phyloP scores from a whole-genome alignment of 2,888 invertebrate genomes.

The Parapristionchus giblindavisi region DNA sequence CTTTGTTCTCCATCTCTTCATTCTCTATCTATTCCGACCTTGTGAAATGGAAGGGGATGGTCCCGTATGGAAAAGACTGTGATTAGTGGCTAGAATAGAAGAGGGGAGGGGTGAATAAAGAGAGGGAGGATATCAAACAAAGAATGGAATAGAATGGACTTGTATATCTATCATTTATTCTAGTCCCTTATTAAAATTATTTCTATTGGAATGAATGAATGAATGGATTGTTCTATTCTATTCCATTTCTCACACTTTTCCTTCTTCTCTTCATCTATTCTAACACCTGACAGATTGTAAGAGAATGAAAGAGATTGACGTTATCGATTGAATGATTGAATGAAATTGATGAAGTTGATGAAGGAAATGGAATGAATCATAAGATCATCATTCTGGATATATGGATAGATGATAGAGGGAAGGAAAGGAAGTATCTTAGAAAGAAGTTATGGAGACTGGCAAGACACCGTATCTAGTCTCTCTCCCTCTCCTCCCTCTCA shows the following conservation, averaged over 20 bases:
- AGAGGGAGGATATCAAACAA: conserved; percentile 23
- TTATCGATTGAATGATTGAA: no score
- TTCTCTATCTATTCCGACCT: conserved; percentile 21
- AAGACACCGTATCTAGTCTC: no score
- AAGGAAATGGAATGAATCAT: no score
- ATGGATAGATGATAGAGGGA: no score
- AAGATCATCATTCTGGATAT: no score
- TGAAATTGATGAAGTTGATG: no score
- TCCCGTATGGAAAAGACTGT: conserved; percentile 30
- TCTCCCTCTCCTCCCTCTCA: neutral
- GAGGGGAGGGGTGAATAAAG: neutral
- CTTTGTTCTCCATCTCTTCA: neutral
- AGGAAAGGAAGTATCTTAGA: no score
- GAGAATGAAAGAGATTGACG: no score
- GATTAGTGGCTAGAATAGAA: conserved; percentile 10
- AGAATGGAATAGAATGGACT: neutral
- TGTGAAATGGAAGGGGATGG: conserved; percentile 1
- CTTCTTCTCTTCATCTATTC: no score
- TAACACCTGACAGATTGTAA: no score
- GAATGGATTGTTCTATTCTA: neutral
- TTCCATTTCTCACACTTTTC: no score
- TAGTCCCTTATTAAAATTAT: neutral
- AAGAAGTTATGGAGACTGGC: no score
- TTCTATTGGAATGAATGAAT: neutral
- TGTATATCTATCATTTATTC: conserved; percentile 1